Evolutionary conservation across 2,888 invertebrate species (phyloP).

Genomic region (Macroteleia sp.): DNA sequence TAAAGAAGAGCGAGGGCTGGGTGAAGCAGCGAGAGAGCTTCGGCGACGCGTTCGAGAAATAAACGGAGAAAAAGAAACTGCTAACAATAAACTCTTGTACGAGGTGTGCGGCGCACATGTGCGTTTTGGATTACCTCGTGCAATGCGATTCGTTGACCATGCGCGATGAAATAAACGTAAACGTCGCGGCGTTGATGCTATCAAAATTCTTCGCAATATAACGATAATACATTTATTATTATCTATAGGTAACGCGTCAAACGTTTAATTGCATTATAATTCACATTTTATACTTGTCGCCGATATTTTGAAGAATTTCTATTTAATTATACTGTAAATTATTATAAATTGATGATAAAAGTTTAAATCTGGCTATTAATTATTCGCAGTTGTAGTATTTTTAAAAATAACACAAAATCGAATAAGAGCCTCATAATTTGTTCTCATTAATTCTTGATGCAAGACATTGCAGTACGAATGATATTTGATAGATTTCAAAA

Average conservation of each 20-base stretch:
- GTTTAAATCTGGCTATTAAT: too few relatives aligned
- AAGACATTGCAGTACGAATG: too few relatives aligned
- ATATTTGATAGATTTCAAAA: too few relatives aligned
- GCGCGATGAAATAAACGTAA: conserved; percentile 53
- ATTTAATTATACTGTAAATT: conserved; percentile 6
- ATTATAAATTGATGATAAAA: too few relatives aligned
- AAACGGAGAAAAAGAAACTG: conserved; percentile 53
- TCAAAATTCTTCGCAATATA: conserved; percentile 46
- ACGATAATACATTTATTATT: conserved; percentile 13
- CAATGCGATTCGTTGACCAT: conserved; percentile 56
- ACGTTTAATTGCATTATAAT: conserved; percentile 21
- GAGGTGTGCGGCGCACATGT: conserved; percentile 80
- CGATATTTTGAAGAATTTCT: not conserved
- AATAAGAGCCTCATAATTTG: too few relatives aligned
- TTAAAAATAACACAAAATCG: too few relatives aligned
- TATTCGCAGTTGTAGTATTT: too few relatives aligned
- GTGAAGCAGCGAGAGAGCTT: not conserved
- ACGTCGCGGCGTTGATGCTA: conserved; percentile 33
- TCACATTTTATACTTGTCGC: conserved; percentile 10
- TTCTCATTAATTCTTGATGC: too few relatives aligned
- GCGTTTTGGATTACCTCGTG: conserved; percentile 68
- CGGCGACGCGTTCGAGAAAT: conserved; percentile 9
- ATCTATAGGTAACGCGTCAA: conserved; percentile 5
- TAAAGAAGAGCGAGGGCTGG: conserved; percentile 20
- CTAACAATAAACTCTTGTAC: conserved; percentile 77